Evolutionary conservation across 2,113 vertebrate species (phyloP).

Genomic region (Aspidoscelis tigris): DNA sequence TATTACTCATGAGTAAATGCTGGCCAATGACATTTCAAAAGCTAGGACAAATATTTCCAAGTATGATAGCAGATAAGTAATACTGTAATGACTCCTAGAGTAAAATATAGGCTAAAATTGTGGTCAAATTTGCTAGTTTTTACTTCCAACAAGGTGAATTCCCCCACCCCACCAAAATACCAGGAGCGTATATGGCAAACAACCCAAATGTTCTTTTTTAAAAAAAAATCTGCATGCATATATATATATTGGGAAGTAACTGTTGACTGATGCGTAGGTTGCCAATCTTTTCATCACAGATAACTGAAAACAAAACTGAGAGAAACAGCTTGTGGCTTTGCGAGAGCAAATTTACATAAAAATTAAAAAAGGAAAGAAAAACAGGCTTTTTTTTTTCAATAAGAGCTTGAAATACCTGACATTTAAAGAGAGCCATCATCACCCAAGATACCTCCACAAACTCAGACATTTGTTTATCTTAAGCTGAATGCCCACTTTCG

Average conservation of each 20-base stretch:
- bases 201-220: neutral
- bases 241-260: constrained; percentile 27
- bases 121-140: neutral
- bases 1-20: neutral
- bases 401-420: constrained; percentile 68
- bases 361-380: constrained; percentile 53
- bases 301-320: constrained; percentile 90
- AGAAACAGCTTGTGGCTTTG: constrained; percentile 89
- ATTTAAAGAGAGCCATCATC: constrained; percentile 68
- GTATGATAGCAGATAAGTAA: neutral
- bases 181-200: neutral
- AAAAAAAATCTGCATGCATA: neutral
- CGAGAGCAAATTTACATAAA: constrained; percentile 80
- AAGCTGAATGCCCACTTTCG: constrained; percentile 30
- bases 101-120: neutral
- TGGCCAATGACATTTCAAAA: neutral
- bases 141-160: neutral
- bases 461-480: constrained; percentile 41
- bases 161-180: neutral
- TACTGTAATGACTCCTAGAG: neutral
- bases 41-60: neutral
- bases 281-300: constrained; percentile 78
- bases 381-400: constrained; percentile 48
- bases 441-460: constrained; percentile 58
- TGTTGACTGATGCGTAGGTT: constrained; percentile 54